A percentile compares a stretch with the other conserved stretches of the same genome.
These are phyloP conservation scores for Acanthurus tractus DNA, from an alignment of 2,797 vertebrate genomes.

Conservation along the genomic window DNA sequence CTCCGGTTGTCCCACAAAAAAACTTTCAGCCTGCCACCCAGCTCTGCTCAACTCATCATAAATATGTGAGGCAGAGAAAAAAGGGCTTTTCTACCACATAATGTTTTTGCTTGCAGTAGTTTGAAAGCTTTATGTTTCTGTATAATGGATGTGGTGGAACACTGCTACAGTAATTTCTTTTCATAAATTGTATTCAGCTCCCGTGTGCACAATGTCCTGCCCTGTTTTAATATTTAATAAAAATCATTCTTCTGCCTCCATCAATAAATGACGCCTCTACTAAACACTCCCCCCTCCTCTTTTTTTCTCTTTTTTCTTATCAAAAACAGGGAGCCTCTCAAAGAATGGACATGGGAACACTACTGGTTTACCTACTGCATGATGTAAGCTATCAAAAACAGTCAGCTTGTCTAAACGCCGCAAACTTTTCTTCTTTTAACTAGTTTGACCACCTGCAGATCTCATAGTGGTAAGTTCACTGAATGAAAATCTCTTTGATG, in stretches of 20 bases:
- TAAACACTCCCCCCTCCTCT: constrained; percentile 36
- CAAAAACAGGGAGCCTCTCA: constrained; percentile 75
- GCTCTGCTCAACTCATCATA: constrained; percentile 2
- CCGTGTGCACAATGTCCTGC: constrained; percentile 56
- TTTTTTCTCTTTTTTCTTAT: constrained; percentile 22
- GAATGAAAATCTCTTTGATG: constrained; percentile 34
- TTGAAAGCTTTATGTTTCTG: constrained; percentile 59
- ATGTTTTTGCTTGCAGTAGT: constrained; percentile 40
- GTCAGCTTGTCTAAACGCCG: background rate
- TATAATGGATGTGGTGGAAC: constrained; percentile 59
- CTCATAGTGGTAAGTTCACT: background rate
- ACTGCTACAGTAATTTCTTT: constrained; percentile 60
- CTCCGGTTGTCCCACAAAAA: background rate
- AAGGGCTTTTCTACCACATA: constrained; percentile 29
- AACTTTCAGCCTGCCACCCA: constrained; percentile 2
- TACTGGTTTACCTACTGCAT: constrained; percentile 81
- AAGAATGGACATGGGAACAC: constrained; percentile 60
- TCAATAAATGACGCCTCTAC: constrained; percentile 57
- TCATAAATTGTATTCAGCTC: constrained; percentile 64
- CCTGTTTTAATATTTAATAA: constrained; percentile 78
- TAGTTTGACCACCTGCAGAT: background rate
- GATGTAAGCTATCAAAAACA: constrained; percentile 80
- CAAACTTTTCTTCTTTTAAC: constrained; percentile 3
- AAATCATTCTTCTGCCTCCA: constrained; percentile 53
- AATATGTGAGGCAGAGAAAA: constrained; percentile 25